Percentiles rank a stretch among this genome's conserved stretches.
phyloP scores from a whole-genome alignment of 2,888 invertebrate species.

The Melanotus villosus region DNA sequence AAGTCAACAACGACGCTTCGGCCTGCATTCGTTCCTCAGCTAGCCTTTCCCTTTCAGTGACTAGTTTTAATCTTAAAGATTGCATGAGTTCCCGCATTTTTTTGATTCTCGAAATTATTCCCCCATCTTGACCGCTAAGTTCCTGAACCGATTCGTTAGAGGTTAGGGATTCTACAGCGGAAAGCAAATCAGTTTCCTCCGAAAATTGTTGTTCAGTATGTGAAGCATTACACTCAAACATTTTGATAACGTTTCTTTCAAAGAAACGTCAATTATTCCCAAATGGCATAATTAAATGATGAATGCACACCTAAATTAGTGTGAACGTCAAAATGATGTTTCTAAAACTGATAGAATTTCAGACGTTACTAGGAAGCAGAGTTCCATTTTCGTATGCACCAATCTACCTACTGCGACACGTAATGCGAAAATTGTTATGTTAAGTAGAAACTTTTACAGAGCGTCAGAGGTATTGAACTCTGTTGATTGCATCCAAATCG shows the following conservation, averaged over 20 bases:
- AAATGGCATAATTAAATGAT: not conserved
- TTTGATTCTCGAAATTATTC: constrained; percentile 25
- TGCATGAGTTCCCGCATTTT: constrained; percentile 36
- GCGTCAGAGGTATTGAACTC: too few relatives aligned
- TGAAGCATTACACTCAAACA: constrained; percentile 19
- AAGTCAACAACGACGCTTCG: constrained; percentile 31
- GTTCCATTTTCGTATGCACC: too few relatives aligned
- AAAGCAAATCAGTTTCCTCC: not conserved
- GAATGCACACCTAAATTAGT: too few relatives aligned
- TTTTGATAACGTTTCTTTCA: constrained; percentile 28
- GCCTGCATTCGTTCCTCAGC: constrained; percentile 38
- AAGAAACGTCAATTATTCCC: constrained; percentile 12
- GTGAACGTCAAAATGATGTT: too few relatives aligned
- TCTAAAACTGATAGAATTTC: too few relatives aligned
- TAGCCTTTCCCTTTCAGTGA: constrained; percentile 37
- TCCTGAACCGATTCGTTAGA: not conserved
- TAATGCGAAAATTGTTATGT: too few relatives aligned
- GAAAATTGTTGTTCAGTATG: not conserved
- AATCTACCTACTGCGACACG: too few relatives aligned
- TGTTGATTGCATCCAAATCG: too few relatives aligned
- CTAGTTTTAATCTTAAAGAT: constrained; percentile 32
- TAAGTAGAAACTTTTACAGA: too few relatives aligned
- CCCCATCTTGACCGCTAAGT: not conserved
- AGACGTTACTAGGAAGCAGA: too few relatives aligned
- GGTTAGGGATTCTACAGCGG: not conserved